Conservation (phyloP, 2,797 vertebrate species). For the Leontopithecus rosalia region DNA sequence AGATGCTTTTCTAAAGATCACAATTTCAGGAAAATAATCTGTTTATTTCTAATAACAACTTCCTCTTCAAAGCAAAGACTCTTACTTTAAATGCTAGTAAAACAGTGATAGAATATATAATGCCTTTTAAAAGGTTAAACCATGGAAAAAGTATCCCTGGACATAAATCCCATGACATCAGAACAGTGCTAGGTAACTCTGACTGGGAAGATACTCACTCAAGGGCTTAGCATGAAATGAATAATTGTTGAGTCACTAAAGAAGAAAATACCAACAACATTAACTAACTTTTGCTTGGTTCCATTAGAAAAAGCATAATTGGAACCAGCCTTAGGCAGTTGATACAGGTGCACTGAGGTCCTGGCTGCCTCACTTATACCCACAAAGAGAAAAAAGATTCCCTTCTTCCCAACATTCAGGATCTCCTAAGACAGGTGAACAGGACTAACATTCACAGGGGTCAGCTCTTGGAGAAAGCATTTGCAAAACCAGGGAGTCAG, state of each 20-base stretch:
- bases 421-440: neutral
- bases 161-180: slow-evolving; percentile 41
- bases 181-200: neutral
- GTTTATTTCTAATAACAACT: neutral
- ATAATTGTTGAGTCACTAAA: slow-evolving; percentile 55
- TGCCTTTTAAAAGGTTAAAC: slow-evolving; percentile 20
- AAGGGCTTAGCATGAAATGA: slow-evolving; percentile 58
- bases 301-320: slow-evolving; percentile 1
- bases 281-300: slow-evolving; percentile 30
- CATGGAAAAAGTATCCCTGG: slow-evolving; percentile 28
- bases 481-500: neutral
- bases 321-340: slow-evolving; percentile 44
- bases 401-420: neutral
- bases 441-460: neutral
- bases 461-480: neutral
- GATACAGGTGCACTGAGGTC: neutral
- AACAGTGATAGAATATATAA: neutral
- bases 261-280: neutral
- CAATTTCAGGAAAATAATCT: slow-evolving; percentile 37
- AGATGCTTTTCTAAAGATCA: neutral
- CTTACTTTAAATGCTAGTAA: neutral
- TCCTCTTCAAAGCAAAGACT: neutral
- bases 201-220: neutral
- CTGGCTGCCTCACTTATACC: neutral
- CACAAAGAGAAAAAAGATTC: neutral